phyloP scores from a whole-genome alignment of 2,888 invertebrate species.

The Auanema freiburgensis region DNA sequence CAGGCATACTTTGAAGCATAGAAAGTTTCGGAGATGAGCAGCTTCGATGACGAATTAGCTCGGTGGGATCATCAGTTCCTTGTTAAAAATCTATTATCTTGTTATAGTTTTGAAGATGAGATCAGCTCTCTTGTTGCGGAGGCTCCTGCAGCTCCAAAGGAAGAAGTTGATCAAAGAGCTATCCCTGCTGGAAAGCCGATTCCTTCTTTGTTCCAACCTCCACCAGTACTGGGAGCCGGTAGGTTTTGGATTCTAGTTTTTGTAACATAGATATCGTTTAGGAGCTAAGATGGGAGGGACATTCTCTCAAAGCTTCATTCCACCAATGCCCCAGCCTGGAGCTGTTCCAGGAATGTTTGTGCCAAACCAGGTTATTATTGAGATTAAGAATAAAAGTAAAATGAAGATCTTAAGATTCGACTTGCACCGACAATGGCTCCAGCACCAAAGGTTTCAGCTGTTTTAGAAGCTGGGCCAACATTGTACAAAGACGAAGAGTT shows the following conservation, averaged over 20 bases:
- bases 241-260: neutral
- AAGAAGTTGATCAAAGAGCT: slow-evolving; percentile 1
- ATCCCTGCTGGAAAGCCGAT: neutral
- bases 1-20: neutral
- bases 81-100: neutral
- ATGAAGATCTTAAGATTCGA: neutral
- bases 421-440: slow-evolving; percentile 16
- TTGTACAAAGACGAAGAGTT: slow-evolving; percentile 26
- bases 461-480: slow-evolving; percentile 38
- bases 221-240: neutral
- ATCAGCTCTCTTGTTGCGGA: slow-evolving; percentile 31
- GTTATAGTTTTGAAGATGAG: slow-evolving; percentile 42
- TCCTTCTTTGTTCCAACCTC: neutral
- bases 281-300: neutral
- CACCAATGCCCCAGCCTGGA: slow-evolving; percentile 16
- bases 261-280: neutral
- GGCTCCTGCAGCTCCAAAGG: slow-evolving; percentile 5
- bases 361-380: slow-evolving; percentile 7
- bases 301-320: neutral
- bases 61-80: slow-evolving; percentile 33
- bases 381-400: neutral
- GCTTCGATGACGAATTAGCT: slow-evolving; percentile 49
- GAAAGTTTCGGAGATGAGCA: slow-evolving; percentile 14
- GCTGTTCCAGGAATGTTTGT: slow-evolving; percentile 11
- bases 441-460: slow-evolving; percentile 21